Percentiles rank a stretch among this genome's conserved stretches.
Conservation (phyloP, 2,113 vertebrate species). For the Azemiops feae region DNA sequence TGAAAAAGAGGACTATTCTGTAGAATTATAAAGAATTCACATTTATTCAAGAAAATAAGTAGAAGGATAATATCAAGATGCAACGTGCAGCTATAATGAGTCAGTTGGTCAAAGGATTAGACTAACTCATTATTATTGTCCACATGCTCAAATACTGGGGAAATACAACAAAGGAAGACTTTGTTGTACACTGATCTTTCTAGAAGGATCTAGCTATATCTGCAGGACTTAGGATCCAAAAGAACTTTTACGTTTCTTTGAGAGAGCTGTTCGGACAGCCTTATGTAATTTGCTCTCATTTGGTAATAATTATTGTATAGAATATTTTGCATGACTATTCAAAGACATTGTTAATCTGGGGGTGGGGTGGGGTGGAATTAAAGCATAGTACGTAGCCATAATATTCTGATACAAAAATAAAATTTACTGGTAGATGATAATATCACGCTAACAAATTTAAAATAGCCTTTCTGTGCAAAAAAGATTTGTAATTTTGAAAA, state of each 20-base stretch:
- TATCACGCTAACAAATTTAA: conserved; percentile 64
- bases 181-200: not conserved
- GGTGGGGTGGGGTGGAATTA: not conserved
- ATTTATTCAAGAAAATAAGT: not conserved
- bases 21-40: not conserved
- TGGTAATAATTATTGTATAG: not conserved
- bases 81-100: not conserved
- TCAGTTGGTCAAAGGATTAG: not conserved
- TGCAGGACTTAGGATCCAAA: not conserved
- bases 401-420: conserved; percentile 8
- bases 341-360: not conserved
- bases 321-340: not conserved
- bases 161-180: not conserved
- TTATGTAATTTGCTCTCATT: not conserved
- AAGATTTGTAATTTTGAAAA: conserved; percentile 69
- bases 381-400: conserved; percentile 1
- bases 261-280: not conserved
- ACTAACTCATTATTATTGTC: not conserved
- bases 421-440: conserved; percentile 57
- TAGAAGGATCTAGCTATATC: not conserved
- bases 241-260: not conserved
- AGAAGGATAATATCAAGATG: not conserved
- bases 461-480: conserved; percentile 69
- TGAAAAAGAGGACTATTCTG: not conserved
- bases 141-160: not conserved